Conservation (phyloP, 2,113 vertebrate species). For the Psittacus erithacus region DNA sequence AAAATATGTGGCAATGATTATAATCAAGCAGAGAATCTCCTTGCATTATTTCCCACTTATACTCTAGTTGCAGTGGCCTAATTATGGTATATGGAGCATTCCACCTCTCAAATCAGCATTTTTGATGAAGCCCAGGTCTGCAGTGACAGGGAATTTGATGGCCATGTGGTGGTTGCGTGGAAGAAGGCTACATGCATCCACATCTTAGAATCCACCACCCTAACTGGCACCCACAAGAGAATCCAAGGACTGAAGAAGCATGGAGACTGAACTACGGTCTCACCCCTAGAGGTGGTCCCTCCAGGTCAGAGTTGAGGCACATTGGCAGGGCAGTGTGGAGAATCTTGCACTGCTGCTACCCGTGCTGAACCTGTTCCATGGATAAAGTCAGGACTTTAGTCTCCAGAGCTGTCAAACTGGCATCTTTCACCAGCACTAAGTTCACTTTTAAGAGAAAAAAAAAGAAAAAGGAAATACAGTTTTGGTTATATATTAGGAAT, state of each 20-base stretch:
- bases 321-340: slow-evolving; percentile 60
- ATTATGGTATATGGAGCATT: not conserved
- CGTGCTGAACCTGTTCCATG: slow-evolving; percentile 50
- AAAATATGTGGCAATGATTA: not conserved
- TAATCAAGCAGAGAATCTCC: not conserved
- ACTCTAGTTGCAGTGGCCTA: not conserved
- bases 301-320: slow-evolving; percentile 58
- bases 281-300: slow-evolving; percentile 59
- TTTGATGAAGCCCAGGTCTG: not conserved
- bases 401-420: slow-evolving; percentile 57
- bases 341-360: slow-evolving; percentile 61
- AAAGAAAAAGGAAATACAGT: not conserved
- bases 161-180: not conserved
- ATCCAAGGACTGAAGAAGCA: slow-evolving; percentile 48
- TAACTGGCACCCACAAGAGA: slow-evolving; percentile 4
- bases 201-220: slow-evolving; percentile 6
- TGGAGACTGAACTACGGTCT: slow-evolving; percentile 51
- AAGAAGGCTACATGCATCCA: slow-evolving; percentile 44
- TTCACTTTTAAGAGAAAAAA: slow-evolving; percentile 19
- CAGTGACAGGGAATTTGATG: not conserved
- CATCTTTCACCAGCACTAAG: slow-evolving; percentile 34
- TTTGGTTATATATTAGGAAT: not conserved
- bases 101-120: not conserved
- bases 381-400: slow-evolving; percentile 54
- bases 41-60: not conserved